phyloP scores from a whole-genome alignment of 1,140 invertebrate species.

The Drosophila aff. region DNA sequence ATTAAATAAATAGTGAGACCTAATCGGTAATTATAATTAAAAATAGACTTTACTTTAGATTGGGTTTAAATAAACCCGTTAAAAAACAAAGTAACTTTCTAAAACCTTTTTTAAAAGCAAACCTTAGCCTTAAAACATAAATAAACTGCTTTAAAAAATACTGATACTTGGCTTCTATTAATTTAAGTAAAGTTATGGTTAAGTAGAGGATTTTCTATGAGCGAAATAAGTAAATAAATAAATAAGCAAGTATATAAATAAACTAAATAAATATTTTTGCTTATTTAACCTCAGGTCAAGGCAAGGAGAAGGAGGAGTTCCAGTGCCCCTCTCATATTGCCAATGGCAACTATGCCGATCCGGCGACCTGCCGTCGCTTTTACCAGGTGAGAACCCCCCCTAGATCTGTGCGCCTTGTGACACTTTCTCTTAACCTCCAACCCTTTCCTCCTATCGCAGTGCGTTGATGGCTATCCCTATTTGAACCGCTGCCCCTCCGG shows the following conservation, averaged over 20 bases:
- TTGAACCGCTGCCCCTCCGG: conserved; percentile 94
- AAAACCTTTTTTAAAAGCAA: not conserved
- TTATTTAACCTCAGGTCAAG: conserved; percentile 60
- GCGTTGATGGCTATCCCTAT: conserved; percentile 94
- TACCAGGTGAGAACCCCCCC: conserved; percentile 89
- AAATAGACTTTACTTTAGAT: not conserved
- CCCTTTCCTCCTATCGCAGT: conserved; percentile 86
- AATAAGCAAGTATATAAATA: too few relatives aligned
- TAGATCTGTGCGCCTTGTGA: not conserved
- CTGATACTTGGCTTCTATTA: too few relatives aligned
- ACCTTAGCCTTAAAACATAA: too few relatives aligned
- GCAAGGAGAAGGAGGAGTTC: conserved; percentile 89
- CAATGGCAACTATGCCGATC: conserved; percentile 96
- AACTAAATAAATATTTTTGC: not conserved
- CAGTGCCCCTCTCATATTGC: conserved; percentile 90
- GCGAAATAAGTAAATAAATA: too few relatives aligned
- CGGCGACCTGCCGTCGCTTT: conserved; percentile 93
- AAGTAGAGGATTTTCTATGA: too few relatives aligned
- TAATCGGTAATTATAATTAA: not conserved
- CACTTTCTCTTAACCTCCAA: not conserved
- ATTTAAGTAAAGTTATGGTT: too few relatives aligned
- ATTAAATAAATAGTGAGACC: not conserved
- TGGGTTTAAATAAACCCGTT: not conserved
- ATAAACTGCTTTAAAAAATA: too few relatives aligned
- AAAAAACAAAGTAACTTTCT: not conserved